phyloP scores from a whole-genome alignment of 2,888 invertebrate species.

The Drosophila incognita region DNA sequence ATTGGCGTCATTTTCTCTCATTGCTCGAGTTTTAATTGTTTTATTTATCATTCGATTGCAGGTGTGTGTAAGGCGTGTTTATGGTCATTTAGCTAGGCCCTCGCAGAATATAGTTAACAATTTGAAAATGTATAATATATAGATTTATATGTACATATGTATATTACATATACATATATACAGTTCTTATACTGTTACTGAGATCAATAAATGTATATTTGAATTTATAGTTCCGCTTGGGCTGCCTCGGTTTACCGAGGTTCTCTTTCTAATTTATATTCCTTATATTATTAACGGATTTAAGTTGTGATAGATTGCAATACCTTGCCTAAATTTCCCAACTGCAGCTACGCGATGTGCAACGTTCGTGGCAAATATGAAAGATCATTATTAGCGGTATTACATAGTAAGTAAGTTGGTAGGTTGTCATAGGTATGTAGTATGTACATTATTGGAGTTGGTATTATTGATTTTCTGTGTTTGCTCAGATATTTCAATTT shows the following conservation, averaged over 20 bases:
- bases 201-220: neutral
- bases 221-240: slow-evolving; percentile 20
- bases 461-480: slow-evolving; percentile 34
- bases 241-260: slow-evolving; percentile 42
- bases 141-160: neutral
- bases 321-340: slow-evolving; percentile 84
- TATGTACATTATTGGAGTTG: slow-evolving; percentile 15
- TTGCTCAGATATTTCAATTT: slow-evolving; percentile 13
- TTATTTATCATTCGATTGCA: slow-evolving; percentile 4
- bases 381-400: slow-evolving; percentile 53
- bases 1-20: slow-evolving; percentile 1
- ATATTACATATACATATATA: neutral
- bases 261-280: neutral
- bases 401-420: slow-evolving; percentile 22
- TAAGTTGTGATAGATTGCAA: slow-evolving; percentile 46
- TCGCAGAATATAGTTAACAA: slow-evolving; percentile 13
- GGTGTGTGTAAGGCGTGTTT: neutral
- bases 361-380: slow-evolving; percentile 59
- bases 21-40: slow-evolving; percentile 4
- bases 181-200: neutral
- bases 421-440: slow-evolving; percentile 5
- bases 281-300: slow-evolving; percentile 6
- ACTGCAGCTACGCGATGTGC: slow-evolving; percentile 80
- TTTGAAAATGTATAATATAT: neutral
- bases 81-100: slow-evolving; percentile 10